Percentiles rank a stretch among this genome's conserved stretches.
Conservation (phyloP, 2,888 invertebrate species). For the Protophormia terraenovae region DNA sequence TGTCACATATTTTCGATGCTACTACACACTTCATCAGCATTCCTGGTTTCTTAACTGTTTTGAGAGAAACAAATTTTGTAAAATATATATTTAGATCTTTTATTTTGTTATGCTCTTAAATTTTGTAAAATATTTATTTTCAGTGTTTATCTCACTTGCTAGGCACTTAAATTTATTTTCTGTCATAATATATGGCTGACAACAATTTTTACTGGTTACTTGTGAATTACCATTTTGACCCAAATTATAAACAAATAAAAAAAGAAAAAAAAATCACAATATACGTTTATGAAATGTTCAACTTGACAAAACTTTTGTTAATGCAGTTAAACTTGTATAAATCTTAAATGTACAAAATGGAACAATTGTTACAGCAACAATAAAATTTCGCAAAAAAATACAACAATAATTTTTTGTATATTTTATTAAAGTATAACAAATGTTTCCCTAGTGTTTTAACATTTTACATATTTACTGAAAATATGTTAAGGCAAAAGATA, state of each 20-base stretch:
- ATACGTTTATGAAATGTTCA: neutral
- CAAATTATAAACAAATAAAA: slow-evolving; percentile 25
- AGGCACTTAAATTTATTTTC: neutral
- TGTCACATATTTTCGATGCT: no score
- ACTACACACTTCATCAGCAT: no score
- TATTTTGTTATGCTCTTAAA: neutral
- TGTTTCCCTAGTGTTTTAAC: slow-evolving; percentile 18
- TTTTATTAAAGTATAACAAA: neutral
- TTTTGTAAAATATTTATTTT: neutral
- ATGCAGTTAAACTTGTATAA: slow-evolving; percentile 27
- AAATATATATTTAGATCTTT: no score
- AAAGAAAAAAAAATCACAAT: neutral
- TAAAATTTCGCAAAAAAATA: no score
- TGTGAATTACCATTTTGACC: slow-evolving; percentile 54
- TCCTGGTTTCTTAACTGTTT: no score
- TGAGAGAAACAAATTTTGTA: no score
- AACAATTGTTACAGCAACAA: no score
- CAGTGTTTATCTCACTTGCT: neutral
- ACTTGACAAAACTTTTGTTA: slow-evolving; percentile 20
- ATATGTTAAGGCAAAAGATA: no score
- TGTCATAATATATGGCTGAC: slow-evolving; percentile 33
- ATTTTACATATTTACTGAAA: slow-evolving; percentile 7
- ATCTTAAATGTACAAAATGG: slow-evolving; percentile 1
- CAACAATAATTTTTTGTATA: neutral
- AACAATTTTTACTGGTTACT: slow-evolving; percentile 18